Evolutionary conservation across 53 echinoderm and acorn worm genomes (phyloP).

Genomic region (Luidia sarsii): DNA sequence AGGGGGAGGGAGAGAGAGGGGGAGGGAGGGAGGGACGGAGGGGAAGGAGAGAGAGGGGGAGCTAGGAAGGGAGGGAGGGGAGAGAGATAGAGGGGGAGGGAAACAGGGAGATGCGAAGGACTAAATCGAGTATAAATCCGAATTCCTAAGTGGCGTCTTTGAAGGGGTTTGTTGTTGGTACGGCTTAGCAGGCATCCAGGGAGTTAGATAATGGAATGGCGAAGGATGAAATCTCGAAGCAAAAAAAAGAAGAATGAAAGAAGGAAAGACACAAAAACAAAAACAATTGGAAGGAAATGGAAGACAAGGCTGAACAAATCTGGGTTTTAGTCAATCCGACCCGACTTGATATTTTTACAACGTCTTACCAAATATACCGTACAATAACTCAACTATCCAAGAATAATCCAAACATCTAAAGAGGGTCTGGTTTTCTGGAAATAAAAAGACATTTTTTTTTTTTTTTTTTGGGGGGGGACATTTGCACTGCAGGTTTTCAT

Average conservation of each 20-base stretch:
- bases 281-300: not conserved
- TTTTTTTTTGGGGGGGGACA: no score
- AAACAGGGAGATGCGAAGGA: no score
- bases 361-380: constrained; percentile 4
- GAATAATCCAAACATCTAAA: not conserved
- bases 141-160: not conserved
- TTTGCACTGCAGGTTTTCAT: no score
- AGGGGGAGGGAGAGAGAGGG: no score
- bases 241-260: constrained; percentile 1
- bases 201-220: constrained; percentile 14
- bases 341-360: constrained; percentile 19
- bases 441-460: not conserved
- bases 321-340: constrained; percentile 40
- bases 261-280: not conserved
- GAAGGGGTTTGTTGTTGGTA: constrained; percentile 11
- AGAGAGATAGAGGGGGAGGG: no score
- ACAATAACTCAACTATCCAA: no score
- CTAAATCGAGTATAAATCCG: not conserved
- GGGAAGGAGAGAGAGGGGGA: no score
- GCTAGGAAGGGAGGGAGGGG: no score
- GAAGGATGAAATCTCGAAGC: not conserved
- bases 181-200: not conserved
- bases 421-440: not conserved
- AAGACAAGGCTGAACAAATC: not conserved
- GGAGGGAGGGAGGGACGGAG: no score